Conservation (phyloP, 2,113 vertebrate genomes). For the Eidolon helvum region DNA sequence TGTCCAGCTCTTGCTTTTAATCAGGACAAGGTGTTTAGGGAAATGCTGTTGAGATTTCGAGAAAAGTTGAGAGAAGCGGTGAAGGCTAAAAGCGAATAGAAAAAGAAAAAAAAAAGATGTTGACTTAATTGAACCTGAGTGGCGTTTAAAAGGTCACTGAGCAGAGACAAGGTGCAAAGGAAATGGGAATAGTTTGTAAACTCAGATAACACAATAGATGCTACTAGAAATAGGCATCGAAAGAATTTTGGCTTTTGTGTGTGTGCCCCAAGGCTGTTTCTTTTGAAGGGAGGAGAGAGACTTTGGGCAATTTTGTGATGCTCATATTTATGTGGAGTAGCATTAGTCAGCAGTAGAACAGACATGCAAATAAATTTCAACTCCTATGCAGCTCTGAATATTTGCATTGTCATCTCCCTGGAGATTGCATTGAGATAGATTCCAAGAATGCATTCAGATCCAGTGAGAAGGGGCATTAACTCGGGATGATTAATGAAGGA, state of each 20-base stretch:
- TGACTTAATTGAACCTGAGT: slow-evolving; percentile 26
- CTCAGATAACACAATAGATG: neutral
- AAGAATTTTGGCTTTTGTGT: neutral
- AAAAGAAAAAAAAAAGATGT: slow-evolving; percentile 43
- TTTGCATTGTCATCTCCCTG: neutral
- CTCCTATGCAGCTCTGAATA: neutral
- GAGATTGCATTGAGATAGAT: neutral
- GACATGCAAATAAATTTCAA: neutral
- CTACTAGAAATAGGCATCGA: neutral
- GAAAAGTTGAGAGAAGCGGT: neutral
- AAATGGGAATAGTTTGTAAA: neutral
- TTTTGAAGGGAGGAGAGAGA: neutral
- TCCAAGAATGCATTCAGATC: neutral
- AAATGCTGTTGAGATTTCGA: slow-evolving; percentile 18
- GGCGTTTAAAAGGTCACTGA: slow-evolving; percentile 40
- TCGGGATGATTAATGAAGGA: neutral
- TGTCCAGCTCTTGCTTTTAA: slow-evolving; percentile 25
- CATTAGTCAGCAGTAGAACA: neutral
- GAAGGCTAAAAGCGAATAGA: slow-evolving; percentile 22
- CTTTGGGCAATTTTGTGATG: neutral
- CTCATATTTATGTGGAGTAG: neutral
- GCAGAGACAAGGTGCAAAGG: neutral
- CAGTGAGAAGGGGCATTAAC: neutral
- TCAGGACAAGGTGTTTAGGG: slow-evolving; percentile 30
- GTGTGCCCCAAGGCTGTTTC: neutral